These are phyloP conservation scores for Brachypteracias leptosomus DNA, from an alignment of 2,113 vertebrate genomes.

Conservation along the genomic window DNA sequence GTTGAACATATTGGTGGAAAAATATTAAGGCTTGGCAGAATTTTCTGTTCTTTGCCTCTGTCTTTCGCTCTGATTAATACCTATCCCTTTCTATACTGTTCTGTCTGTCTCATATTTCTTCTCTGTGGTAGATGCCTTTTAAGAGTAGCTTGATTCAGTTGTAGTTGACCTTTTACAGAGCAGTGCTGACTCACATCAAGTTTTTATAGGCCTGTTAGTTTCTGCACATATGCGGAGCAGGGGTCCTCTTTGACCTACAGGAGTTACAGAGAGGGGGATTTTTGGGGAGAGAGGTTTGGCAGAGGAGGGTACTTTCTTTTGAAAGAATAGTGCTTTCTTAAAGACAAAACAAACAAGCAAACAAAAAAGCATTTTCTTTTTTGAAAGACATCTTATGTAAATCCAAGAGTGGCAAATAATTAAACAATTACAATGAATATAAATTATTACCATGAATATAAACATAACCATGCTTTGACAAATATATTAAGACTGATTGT, in stretches of 20 bases:
- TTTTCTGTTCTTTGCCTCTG: slow-evolving; percentile 43
- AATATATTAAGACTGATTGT: not conserved
- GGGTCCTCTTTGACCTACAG: slow-evolving; percentile 41
- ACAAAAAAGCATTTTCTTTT: not conserved
- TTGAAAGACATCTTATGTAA: not conserved
- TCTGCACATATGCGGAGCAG: slow-evolving; percentile 32
- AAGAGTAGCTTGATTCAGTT: slow-evolving; percentile 51
- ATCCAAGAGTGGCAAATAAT: not conserved
- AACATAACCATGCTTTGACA: not conserved
- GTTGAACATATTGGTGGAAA: slow-evolving; percentile 38
- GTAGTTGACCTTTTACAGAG: slow-evolving; percentile 57
- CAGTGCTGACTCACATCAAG: slow-evolving; percentile 59
- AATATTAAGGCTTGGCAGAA: slow-evolving; percentile 60
- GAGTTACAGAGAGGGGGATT: not conserved
- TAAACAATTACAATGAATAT: not conserved
- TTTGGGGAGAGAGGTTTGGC: not conserved
- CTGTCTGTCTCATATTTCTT: slow-evolving; percentile 64
- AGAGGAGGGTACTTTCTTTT: not conserved
- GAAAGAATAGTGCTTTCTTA: not conserved
- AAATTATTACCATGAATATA: not conserved
- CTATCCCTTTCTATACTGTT: not conserved
- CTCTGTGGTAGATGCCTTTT: slow-evolving; percentile 50
- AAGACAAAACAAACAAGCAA: not conserved
- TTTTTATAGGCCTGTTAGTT: slow-evolving; percentile 51
- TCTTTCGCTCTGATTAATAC: slow-evolving; percentile 60